These are phyloP conservation scores for Alces alces DNA, from an alignment of 2,113 vertebrate species.

Conservation along the genomic window DNA sequence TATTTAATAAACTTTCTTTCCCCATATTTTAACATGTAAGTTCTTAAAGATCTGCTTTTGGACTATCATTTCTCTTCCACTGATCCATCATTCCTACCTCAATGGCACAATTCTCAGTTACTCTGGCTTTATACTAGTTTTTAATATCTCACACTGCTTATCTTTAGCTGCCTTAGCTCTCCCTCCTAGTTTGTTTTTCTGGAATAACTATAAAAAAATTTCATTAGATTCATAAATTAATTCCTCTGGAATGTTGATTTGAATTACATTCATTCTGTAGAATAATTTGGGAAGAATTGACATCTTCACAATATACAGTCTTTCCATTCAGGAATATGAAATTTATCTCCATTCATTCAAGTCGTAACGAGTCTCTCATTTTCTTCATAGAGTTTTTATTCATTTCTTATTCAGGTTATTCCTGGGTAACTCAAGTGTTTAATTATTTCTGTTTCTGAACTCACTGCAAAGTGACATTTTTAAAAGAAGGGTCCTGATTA, in stretches of 20 bases:
- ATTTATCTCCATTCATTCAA: constrained; percentile 6
- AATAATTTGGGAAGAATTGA: not conserved
- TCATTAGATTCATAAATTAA: not conserved
- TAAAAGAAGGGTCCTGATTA: constrained; percentile 52
- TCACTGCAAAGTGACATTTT: constrained; percentile 56
- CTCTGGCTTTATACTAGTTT: not conserved
- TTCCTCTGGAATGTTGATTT: not conserved
- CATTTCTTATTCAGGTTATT: constrained; percentile 54
- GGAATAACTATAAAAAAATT: not conserved
- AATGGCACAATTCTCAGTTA: not conserved
- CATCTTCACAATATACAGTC: not conserved
- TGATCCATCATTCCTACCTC: not conserved
- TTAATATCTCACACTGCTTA: not conserved
- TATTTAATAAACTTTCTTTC: not conserved
- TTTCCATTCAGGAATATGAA: constrained; percentile 23
- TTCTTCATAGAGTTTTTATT: constrained; percentile 36
- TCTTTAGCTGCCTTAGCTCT: not conserved
- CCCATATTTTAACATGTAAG: not conserved
- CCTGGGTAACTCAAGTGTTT: constrained; percentile 38
- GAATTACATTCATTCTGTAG: constrained; percentile 14
- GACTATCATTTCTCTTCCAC: not conserved
- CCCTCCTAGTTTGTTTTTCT: not conserved
- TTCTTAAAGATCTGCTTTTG: not conserved
- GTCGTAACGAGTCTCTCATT: constrained; percentile 21
- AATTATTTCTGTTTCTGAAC: constrained; percentile 68